Evolutionary conservation across 2,888 invertebrate species (phyloP).

Genomic region (Ypsolopha sequella): DNA sequence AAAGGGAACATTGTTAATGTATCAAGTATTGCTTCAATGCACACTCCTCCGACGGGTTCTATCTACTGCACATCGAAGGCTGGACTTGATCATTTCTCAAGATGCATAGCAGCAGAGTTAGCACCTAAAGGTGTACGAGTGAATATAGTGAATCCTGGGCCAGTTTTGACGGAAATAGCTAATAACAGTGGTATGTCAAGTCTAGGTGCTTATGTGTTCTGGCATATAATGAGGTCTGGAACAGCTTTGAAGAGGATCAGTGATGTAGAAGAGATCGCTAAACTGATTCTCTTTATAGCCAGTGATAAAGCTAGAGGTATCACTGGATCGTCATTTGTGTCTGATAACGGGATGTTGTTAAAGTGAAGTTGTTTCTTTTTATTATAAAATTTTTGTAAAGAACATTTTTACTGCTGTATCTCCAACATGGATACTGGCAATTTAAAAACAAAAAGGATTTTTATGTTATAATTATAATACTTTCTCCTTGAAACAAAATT

Average conservation of each 20-base stretch:
- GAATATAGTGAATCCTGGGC: slow-evolving; percentile 94
- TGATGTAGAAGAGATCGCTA: slow-evolving; percentile 85
- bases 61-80: slow-evolving; percentile 29
- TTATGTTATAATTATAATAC: too few relatives aligned
- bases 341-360: too few relatives aligned
- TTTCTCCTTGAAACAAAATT: too few relatives aligned
- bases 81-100: too few relatives aligned
- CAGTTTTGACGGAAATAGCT: slow-evolving; percentile 87
- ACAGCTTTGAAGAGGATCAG: slow-evolving; percentile 91
- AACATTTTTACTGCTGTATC: too few relatives aligned
- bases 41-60: slow-evolving; percentile 74
- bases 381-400: too few relatives aligned
- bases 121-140: slow-evolving; percentile 85
- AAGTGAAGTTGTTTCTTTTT: too few relatives aligned
- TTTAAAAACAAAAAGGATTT: too few relatives aligned
- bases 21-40: not conserved
- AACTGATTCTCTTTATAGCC: slow-evolving; percentile 89
- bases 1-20: slow-evolving; percentile 5
- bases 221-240: slow-evolving; percentile 73
- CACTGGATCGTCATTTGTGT: slow-evolving; percentile 71
- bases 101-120: slow-evolving; percentile 72
- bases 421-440: too few relatives aligned
- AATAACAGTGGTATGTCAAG: slow-evolving; percentile 69
- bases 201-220: slow-evolving; percentile 83
- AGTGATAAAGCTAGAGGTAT: slow-evolving; percentile 88